Evolutionary conservation across 2,888 invertebrate genomes (phyloP).

Genomic region (Melanchra persicariae): DNA sequence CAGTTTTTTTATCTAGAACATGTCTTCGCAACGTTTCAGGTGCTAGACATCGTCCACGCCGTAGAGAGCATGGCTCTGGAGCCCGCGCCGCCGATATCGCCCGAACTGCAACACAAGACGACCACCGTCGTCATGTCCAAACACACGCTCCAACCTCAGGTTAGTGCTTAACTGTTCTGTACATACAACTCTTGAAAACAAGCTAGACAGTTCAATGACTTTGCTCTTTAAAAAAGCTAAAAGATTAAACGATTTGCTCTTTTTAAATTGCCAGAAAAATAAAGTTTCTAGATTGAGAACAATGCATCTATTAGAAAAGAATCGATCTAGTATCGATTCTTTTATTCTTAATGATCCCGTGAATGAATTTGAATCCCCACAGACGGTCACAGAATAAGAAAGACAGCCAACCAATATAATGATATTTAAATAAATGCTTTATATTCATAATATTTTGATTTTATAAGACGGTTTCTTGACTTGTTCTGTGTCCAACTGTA

Average conservation of each 20-base stretch:
- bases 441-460: neutral
- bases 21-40: conserved; percentile 84
- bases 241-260: neutral
- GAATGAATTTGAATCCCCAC: conserved; percentile 19
- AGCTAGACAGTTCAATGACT: conserved; percentile 17
- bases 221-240: conserved; percentile 3
- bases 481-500: conserved; percentile 56
- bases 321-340: conserved; percentile 1
- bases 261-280: conserved; percentile 11
- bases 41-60: conserved; percentile 97
- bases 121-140: conserved; percentile 98
- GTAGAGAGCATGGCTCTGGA: conserved; percentile 95
- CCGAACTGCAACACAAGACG: conserved; percentile 94
- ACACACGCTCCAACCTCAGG: conserved; percentile 95
- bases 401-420: neutral
- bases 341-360: conserved; percentile 13
- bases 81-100: conserved; percentile 94
- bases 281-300: too few relatives aligned
- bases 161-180: conserved; percentile 66
- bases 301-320: too few relatives aligned
- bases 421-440: neutral
- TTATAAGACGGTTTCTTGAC: neutral
- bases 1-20: too few relatives aligned
- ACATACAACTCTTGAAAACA: conserved; percentile 3
- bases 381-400: conserved; percentile 48